Evolutionary conservation across 2,888 invertebrate genomes (phyloP), one percentile per base, ranked within the genome.

Genomic region (Drosophila borealis): DNA sequence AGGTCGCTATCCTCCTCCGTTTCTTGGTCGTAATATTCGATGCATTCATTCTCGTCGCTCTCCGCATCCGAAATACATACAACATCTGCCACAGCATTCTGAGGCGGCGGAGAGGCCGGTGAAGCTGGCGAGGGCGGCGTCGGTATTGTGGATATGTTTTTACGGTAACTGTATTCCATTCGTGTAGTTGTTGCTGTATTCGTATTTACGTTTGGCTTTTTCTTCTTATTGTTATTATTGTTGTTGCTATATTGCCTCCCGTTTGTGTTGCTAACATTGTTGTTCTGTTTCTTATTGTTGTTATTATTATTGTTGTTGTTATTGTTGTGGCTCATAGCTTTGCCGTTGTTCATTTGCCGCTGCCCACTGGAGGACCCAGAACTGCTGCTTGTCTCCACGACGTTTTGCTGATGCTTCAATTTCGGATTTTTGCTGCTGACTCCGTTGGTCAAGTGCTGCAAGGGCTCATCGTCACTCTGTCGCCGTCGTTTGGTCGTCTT

Each of bases 1-100:
- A 78, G 4, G 6, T 72, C 72, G 48, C 72, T 68, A 25, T 91
- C 88, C 59, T 91, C 91, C 61, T 91, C 91, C 36, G 88, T 83
- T 45, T 91, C 90, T n/a, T 74, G 75, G 36, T 88, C 86, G 8
- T 64, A 65, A 21, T 69, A 75, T 34, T 75, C 59, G 13, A 29
- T 56, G 21, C 51, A 56, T n/a, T 80, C 79, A 19, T 53, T 41
- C 17, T 74, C 80, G 0, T 72, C 82, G 45, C 78, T 81, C 6
- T 88, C 88, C 0, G 53, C 87, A 37, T 88, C 84, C 21, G 83
- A 83, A 64, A 83, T 88, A 62, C 80, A 88, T 5, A 83, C 88
- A 5, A 88, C 46, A 17, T 85, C 88, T 1, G 62, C 36, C 2
- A 39, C 54, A 39, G 13, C 39, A 17, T 42, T 46, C n/a, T 48